Base-by-base conservation (phyloP, 1,140 invertebrate genomes). In the Zaprionus lachaisei region DNA sequence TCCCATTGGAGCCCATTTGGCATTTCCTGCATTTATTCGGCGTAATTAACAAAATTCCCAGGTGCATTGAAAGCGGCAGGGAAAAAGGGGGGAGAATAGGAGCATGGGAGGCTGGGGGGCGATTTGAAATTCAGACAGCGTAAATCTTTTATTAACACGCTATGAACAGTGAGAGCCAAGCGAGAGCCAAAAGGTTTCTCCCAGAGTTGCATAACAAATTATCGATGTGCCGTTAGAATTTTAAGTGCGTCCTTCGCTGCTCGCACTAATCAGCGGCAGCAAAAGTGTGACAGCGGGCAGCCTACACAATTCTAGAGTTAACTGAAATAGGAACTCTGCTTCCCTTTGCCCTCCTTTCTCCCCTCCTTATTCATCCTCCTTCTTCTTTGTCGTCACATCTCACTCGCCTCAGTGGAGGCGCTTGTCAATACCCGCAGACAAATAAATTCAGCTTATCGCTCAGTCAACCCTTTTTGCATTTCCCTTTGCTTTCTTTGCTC, bases 381-480 rank as follows among this genome's bases (percentile, higher is more conserved):
- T 11, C 41, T 17, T 6, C 41, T 41, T n/a, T 38, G 3, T 9
- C 9, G 2, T 31, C 28, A 9, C 28, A 31, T 31, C 9, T 44
- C 41, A 44, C n/a, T n/a, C 41, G n/a, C 41, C n/a, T 17, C n/a
- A 17, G 3, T 9, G n/a, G 5, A 6, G 2, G 73, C 72, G 78
- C 83, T 89, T 87, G 83, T 87, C 83, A 87, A 87, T 89, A 87
- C 83, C 83, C 83, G 83, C 83, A 87, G 78, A 87, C 84, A 89
- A 87, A 87, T 87, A 87, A 87, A 87, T 87, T 87, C 85, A 73
- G 78, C 85, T 87, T 87, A 87, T 87, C 84, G 81, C 81, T 61
- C 55, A 71, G 77, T 69, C 87, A 87, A 83, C 84, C 84, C 81
- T 83, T 89, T 84, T 66, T 69, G 54, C 61, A 38, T 74, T 75